Evolutionary conservation across 2,888 invertebrate species (phyloP), one percentile per base, ranked within the genome.

Genomic region (Cepaea hortensis): DNA sequence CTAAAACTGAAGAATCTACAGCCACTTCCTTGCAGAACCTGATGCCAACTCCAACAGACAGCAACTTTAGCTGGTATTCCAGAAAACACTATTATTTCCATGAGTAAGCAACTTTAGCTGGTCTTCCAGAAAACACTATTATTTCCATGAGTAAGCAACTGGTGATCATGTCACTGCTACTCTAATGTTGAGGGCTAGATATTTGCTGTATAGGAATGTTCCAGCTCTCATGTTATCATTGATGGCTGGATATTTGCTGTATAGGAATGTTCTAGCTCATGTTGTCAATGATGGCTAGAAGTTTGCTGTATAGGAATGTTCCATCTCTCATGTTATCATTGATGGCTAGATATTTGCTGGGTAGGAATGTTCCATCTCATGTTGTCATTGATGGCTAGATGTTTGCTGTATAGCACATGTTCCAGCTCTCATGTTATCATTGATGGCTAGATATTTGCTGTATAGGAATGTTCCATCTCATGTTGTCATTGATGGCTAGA

Each of bases 11-110:
- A 55, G 5, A 55, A 55, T 55, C 18, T 50, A n/a, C 73, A 82
- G 18, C 82, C 13, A 15, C 48, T 13, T 3, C 72, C 18, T 20
- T 35, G n/a, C 55, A 18, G 7, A 48, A 1, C 18, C n/a, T n/a
- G 11, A 70, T 81, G 3, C 48, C 13, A 35, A 65, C 84, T 3
- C 84, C 84, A 35, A 84, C 62, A 62, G 76, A 84, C 46, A n/a
- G 48, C 62, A 84, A 84, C 84, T 84, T 84, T 35, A 23, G 61
- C 50, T 84, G 84, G 84, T 84, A 23, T 20, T 84, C 76, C 48
- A 84, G 61, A 20, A 76, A 62, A 20, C 35, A 13, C 61, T 35
- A 76, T 2, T 76, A 35, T 18, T 84, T 84, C 35, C 76, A 84
- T 62, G 84, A 84, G 84, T 84, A 77, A 76, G 84, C 9, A 7